Base-by-base conservation (phyloP, 2,888 invertebrate genomes). In the Mechanitis mazaeus region DNA sequence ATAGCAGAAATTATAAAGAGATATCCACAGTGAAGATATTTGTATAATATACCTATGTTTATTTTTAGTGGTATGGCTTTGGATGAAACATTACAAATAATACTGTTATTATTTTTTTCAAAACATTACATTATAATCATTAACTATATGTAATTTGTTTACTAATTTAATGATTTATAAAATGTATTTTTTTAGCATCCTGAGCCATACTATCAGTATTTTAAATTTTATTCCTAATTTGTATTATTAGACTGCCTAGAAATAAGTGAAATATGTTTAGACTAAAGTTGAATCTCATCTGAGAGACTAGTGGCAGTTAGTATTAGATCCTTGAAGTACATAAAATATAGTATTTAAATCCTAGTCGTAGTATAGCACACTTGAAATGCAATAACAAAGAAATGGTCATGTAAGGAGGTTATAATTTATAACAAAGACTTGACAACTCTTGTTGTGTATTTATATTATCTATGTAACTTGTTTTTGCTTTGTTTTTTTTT, bases 281-380 rank as follows among this genome's bases (percentile, higher is more conserved):
- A 11, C 31, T 50, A 31, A 50, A 50, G 9, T 11, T 50, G 31
- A 50, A 50, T 50, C 50, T 50, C 31, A 31, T 11, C 31, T 9
- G 50, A 50, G 50, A 28, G n/a, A n/a, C 31, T 50, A 31, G 50
- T 50, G 31, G 31, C 50, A 31, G 50, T 31, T 50, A 50, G 50
- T 31, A 31, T 45, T 61, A 59, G 59, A 62, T 57, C 28, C 7
- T 50, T 50, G 11, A 2, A 31, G n/a, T 46, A 46, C 46, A 50
- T 50, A 31, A 28, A 31, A 38, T 31, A 54, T 64, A 64, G 56
- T 42, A 56, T 55, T 57, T 55, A 61, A 64, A 55, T 12, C n/a
- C 58, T 65, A 65, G 64, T 60, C 55, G 46, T 60, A 62, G 59
- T 54, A 55, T 31, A 64, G 64, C 64, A 64, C 64, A 56, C 47